phyloP scores from a whole-genome alignment of 2,113 vertebrate genomes.

The Gavialis gangeticus region DNA sequence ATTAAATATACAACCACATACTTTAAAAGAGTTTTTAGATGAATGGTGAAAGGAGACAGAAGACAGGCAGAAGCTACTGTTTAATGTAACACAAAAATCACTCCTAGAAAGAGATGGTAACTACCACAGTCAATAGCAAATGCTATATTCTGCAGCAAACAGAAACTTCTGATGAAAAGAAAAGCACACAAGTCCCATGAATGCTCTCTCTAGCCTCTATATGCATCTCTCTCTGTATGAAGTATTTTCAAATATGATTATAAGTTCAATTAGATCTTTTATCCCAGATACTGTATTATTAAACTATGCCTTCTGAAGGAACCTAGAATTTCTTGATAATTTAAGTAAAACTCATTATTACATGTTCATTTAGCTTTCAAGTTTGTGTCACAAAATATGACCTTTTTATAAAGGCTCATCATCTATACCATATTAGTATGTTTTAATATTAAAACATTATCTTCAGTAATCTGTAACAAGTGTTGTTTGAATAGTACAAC shows the following conservation, averaged over 20 bases:
- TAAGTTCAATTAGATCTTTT: not conserved
- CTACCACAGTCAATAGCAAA: slow-evolving; percentile 15
- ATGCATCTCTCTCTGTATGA: not conserved
- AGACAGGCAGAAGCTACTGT: slow-evolving; percentile 43
- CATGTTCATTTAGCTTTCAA: not conserved
- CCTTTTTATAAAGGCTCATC: not conserved
- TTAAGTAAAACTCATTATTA: not conserved
- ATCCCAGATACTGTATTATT: not conserved
- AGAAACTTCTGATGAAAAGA: slow-evolving; percentile 38
- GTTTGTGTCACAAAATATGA: not conserved
- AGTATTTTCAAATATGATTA: not conserved
- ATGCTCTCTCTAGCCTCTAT: not conserved
- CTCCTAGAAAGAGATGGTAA: slow-evolving; percentile 27
- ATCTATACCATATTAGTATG: not conserved
- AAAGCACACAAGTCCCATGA: not conserved
- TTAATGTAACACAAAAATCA: slow-evolving; percentile 63
- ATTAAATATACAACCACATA: not conserved
- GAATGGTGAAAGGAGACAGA: slow-evolving; percentile 59
- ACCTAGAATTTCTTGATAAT: not conserved
- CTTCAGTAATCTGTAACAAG: not conserved
- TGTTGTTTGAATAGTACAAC: not conserved
- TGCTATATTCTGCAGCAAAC: slow-evolving; percentile 14
- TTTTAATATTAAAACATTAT: not conserved
- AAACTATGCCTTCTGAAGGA: not conserved
- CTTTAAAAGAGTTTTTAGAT: not conserved